Evolutionary conservation across 2,113 vertebrate genomes (phyloP).

Genomic region (Aspidoscelis tigris): DNA sequence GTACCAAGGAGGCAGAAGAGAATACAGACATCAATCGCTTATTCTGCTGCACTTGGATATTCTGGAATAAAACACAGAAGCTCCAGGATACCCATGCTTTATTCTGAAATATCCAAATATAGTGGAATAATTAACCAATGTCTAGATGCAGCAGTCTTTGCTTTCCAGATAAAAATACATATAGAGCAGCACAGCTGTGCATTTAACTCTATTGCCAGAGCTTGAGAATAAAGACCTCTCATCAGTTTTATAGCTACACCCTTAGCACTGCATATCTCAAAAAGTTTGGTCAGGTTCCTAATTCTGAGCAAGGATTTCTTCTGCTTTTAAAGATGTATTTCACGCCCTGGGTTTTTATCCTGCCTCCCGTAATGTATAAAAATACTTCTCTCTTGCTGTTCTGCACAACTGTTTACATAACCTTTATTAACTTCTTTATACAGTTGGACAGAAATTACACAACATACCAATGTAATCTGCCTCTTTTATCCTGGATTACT

Average conservation of each 20-base stretch:
- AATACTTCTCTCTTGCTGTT: conserved; percentile 37
- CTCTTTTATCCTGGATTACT: conserved; percentile 49
- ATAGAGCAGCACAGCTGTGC: not conserved
- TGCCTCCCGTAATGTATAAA: conserved; percentile 27
- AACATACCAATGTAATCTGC: conserved; percentile 43
- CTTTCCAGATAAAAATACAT: conserved; percentile 49
- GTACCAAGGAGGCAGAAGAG: conserved; percentile 13
- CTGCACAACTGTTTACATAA: conserved; percentile 43
- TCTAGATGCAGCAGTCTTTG: no score
- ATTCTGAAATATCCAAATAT: no score
- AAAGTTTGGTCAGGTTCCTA: not conserved
- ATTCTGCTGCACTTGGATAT: no score
- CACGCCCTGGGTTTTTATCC: not conserved
- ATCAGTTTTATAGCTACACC: not conserved
- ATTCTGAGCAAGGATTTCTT: not conserved
- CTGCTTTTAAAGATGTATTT: not conserved
- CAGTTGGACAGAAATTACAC: conserved; percentile 45
- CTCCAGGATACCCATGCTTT: no score
- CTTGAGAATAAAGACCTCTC: conserved; percentile 36
- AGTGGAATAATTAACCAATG: no score
- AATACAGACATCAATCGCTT: conserved; percentile 33
- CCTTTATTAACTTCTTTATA: conserved; percentile 48
- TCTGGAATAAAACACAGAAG: no score
- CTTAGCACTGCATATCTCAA: not conserved
- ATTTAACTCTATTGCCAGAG: conserved; percentile 50